Conservation (phyloP, 2,113 vertebrate species). For the Hydropotes inermis region DNA sequence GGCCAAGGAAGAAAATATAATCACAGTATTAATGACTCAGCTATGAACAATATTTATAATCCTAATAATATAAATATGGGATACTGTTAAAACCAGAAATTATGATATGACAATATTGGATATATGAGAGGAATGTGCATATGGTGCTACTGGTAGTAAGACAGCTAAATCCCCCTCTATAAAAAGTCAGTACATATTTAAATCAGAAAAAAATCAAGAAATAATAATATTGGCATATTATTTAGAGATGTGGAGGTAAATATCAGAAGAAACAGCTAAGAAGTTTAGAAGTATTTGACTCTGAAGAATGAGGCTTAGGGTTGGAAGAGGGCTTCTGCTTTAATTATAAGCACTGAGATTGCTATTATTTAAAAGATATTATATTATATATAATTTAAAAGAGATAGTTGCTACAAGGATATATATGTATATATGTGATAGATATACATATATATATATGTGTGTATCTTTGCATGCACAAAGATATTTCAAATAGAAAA, state of each 20-base stretch:
- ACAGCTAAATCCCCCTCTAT: conserved; percentile 24
- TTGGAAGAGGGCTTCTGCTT: neutral
- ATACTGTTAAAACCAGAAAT: conserved; percentile 19
- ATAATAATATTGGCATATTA: conserved; percentile 14
- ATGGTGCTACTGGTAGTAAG: neutral
- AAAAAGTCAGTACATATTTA: conserved; percentile 51
- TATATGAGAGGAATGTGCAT: neutral
- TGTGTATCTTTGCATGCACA: neutral
- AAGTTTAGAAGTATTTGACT: conserved; percentile 40
- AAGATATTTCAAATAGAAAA: conserved; percentile 18
- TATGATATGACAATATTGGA: neutral
- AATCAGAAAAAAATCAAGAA: conserved; percentile 29
- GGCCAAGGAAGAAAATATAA: conserved; percentile 31
- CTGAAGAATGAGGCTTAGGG: conserved; percentile 27
- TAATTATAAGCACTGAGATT: neutral
- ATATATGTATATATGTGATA: neutral
- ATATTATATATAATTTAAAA: neutral
- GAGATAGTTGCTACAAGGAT: neutral
- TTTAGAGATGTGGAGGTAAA: conserved; percentile 31
- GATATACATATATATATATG: neutral
- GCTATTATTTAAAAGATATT: neutral
- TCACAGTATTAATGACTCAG: neutral
- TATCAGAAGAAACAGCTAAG: conserved; percentile 23
- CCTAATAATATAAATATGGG: conserved; percentile 32
- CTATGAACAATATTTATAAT: conserved; percentile 34